These are phyloP conservation scores for Smithornis capensis DNA, from an alignment of 2,113 vertebrate species.

Conservation along the genomic window DNA sequence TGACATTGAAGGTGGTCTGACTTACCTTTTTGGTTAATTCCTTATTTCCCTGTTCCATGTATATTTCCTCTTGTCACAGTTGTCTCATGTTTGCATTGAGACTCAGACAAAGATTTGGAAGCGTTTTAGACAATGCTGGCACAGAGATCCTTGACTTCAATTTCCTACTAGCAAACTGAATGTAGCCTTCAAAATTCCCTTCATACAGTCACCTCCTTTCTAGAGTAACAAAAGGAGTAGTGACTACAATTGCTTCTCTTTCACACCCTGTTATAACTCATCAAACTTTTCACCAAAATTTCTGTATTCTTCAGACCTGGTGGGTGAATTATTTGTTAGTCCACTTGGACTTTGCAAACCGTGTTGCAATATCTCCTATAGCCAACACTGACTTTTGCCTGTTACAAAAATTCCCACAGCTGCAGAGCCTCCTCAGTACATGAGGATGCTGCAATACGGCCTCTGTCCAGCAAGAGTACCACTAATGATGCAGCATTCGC, in stretches of 20 bases:
- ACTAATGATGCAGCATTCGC: neutral
- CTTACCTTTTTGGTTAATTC: neutral
- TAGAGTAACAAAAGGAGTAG: neutral
- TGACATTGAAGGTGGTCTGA: neutral
- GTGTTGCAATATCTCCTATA: neutral
- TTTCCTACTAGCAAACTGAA: neutral
- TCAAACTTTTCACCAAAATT: neutral
- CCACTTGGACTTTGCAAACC: neutral
- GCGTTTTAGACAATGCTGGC: neutral
- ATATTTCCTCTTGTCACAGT: accelerated
- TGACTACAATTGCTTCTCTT: neutral
- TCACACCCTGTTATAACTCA: neutral
- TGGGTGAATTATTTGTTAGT: neutral
- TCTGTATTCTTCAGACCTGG: neutral
- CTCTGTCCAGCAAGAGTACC: no score
- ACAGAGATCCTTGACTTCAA: neutral
- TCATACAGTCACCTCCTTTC: neutral
- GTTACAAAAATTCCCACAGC: neutral
- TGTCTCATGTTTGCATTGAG: neutral
- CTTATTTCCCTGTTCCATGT: neutral
- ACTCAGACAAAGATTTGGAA: neutral
- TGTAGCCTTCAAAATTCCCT: neutral
- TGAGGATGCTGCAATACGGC: neutral
- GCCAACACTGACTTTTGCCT: neutral
- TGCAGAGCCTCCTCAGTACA: neutral